phyloP scores from a whole-genome alignment of 2,888 invertebrate genomes.

The Cryptocephalus primarius region DNA sequence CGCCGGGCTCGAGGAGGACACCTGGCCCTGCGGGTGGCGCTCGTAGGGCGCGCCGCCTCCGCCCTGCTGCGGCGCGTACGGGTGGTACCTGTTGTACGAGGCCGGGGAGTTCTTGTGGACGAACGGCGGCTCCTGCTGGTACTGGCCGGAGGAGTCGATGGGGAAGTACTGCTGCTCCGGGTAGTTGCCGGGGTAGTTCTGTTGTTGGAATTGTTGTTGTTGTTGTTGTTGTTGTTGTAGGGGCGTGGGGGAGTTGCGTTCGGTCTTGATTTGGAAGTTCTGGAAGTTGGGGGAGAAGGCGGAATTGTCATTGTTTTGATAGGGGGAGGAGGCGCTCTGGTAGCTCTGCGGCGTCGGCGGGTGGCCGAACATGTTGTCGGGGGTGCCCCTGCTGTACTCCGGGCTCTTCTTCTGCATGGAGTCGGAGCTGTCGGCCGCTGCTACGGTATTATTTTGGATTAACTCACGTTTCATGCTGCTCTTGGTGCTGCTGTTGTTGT shows the following conservation, averaged over 20 bases:
- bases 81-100: constrained; percentile 32
- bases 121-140: constrained; percentile 30
- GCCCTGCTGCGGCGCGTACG: constrained; percentile 36
- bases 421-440: constrained; percentile 69
- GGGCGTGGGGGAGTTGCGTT: constrained; percentile 39
- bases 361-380: constrained; percentile 50
- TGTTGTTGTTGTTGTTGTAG: constrained; percentile 17
- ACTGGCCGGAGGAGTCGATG: constrained; percentile 28
- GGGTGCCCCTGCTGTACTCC: constrained; percentile 44
- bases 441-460: constrained; percentile 43
- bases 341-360: constrained; percentile 56
- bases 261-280: constrained; percentile 30
- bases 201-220: constrained; percentile 21
- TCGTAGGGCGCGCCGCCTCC: constrained; percentile 8
- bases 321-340: constrained; percentile 56
- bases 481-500: constrained; percentile 39
- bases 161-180: constrained; percentile 25
- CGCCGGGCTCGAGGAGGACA: constrained; percentile 35
- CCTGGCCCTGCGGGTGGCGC: constrained; percentile 20
- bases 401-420: constrained; percentile 52
- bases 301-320: constrained; percentile 48
- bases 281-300: constrained; percentile 41
- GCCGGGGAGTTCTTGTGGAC: constrained; percentile 25
- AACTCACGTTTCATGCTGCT: constrained; percentile 43
- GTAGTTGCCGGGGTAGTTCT: constrained; percentile 18